Base-by-base conservation (phyloP, 2,797 vertebrate species). In the Brotula barbata region DNA sequence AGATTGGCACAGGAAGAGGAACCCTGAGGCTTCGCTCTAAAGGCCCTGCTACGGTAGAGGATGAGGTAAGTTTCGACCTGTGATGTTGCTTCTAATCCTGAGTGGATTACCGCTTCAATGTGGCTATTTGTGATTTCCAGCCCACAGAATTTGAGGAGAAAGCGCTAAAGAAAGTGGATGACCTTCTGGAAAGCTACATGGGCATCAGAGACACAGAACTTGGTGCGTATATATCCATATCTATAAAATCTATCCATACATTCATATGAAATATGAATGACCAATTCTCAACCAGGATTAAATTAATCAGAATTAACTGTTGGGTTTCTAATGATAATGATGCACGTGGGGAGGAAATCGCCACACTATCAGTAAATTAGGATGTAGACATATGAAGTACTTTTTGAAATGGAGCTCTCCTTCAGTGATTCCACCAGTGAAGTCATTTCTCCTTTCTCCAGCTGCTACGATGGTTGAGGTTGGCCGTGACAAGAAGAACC, bases 391-490 rank as follows among this genome's bases (percentile, higher is more conserved):
- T n/a, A n/a, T n/a, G n/a, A n/a, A n/a, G n/a, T n/a, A n/a, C n/a
- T n/a, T n/a, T n/a, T 15, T 46, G 13, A 9, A 47, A 22, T 43
- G 7, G 3, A 46, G 14, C 23, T 10, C 22, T 28, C n/a, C 25
- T 12, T n/a, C n/a, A n/a, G 14, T 11, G 21, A n/a, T 47, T 39
- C 8, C 2, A 15, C n/a, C 48, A 20, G 11, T 31, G 7, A 54
- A 7, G 15, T 28, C 1, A 15, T 25, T 48, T 36, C 10, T 40
- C 40, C 23, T 2, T n/a, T 51, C 45, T 52, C 23, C 81, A 99
- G 97, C 97, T 70, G 92, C 96, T 19, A 97, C 96, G 12, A 98
- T 98, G 92, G 95, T 98, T n/a, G 96, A 99, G 84, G 93, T 96
- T 14, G 97, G 96, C 67, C 92, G 92, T 5, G 95, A 96, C 87